These are phyloP conservation scores for Megalonaias nervosa DNA, from an alignment of 1,140 invertebrate genomes.

Conservation along the genomic window DNA sequence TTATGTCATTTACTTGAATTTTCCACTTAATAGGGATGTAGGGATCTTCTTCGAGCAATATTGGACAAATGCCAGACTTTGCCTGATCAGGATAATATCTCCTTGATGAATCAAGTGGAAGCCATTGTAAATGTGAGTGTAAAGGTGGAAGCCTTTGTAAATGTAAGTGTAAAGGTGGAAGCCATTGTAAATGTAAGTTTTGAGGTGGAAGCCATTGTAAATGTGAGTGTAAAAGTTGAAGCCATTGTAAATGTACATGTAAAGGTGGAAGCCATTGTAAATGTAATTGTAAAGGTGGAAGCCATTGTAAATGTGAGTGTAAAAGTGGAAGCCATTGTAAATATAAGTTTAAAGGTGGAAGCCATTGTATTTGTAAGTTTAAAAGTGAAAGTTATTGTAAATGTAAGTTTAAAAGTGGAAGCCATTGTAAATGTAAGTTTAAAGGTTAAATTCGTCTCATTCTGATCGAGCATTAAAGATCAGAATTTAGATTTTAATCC, in stretches of 20 bases:
- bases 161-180: slow-evolving; percentile 47
- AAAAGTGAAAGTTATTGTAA: no score
- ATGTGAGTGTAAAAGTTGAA: no score
- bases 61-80: slow-evolving; percentile 83
- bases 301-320: no score
- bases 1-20: neutral
- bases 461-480: no score
- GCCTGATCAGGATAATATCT: slow-evolving; percentile 52
- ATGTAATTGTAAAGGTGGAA: no score
- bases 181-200: no score
- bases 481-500: no score
- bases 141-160: slow-evolving; percentile 31
- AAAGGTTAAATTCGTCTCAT: no score
- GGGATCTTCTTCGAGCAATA: slow-evolving; percentile 72
- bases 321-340: no score
- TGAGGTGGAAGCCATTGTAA: no score
- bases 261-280: no score
- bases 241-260: no score
- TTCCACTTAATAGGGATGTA: slow-evolving; percentile 65
- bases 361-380: slow-evolving; percentile 27
- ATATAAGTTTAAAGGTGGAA: slow-evolving; percentile 35
- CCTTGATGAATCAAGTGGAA: slow-evolving; percentile 56
- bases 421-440: slow-evolving; percentile 28
- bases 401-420: slow-evolving; percentile 41
- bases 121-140: slow-evolving; percentile 61